A percentile compares a stretch with the other conserved stretches of the same genome.
phyloP scores from a whole-genome alignment of 2,888 invertebrate species.

The Leptothorax acervorum region DNA sequence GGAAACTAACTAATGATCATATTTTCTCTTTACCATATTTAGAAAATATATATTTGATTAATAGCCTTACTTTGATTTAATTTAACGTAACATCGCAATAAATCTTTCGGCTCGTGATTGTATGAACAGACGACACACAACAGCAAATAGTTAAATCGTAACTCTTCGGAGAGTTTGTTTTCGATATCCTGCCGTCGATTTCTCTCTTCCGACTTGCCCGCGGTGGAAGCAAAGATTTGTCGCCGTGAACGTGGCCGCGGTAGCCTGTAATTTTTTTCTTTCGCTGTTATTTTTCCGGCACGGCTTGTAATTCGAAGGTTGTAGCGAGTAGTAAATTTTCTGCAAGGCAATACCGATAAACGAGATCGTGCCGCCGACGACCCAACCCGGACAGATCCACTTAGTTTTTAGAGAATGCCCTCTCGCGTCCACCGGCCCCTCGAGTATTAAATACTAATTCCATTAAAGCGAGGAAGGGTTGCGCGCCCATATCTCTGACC shows the following conservation, averaged over 20 bases:
- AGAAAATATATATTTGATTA: neutral
- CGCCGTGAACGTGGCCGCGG: conserved; percentile 43
- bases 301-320: conserved; percentile 66
- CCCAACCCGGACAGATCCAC: conserved; percentile 74
- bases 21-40: neutral
- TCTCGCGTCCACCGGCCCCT: conserved; percentile 70
- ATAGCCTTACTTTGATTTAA: neutral
- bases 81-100: conserved; percentile 14
- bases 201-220: conserved; percentile 40
- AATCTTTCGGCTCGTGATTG: neutral
- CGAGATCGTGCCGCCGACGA: conserved; percentile 52
- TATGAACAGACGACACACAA: conserved; percentile 12
- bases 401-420: conserved; percentile 81
- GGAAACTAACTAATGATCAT: neutral
- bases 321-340: conserved; percentile 72
- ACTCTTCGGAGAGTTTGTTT: conserved; percentile 40
- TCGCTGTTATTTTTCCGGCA: conserved; percentile 50
- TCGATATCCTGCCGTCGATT: conserved; percentile 41
- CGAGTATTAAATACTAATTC: conserved; percentile 85
- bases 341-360: conserved; percentile 71
- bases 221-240: conserved; percentile 47
- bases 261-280: conserved; percentile 51
- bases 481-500: conserved; percentile 82
- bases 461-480: conserved; percentile 85
- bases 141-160: conserved; percentile 44